Evolutionary conservation across 2,888 invertebrate genomes (phyloP), one percentile per base, ranked within the genome.

Genomic region (Muschampia plurimacula): DNA sequence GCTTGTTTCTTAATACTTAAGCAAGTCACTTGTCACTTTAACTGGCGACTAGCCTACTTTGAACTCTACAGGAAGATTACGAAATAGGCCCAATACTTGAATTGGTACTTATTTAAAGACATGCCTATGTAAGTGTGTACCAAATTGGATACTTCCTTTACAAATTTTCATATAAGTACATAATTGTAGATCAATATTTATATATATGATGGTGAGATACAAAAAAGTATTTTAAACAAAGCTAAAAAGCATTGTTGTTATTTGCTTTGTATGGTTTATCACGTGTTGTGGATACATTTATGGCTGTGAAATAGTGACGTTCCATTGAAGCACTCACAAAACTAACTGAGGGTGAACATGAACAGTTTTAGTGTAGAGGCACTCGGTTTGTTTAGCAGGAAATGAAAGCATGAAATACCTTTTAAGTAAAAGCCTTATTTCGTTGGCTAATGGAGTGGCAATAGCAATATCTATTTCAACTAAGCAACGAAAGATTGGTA

Each of bases 371-470:
- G 15, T 55, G 15, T 28, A 4, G 2, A 28, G 57, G 28, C 28
- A 57, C 12, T 57, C 57, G 28, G 57, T 28, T 57, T 57, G 57
- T 57, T 57, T 57, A 57, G 57, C 57, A 57, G 57, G 57, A 57
- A 57, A 57, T 57, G 22, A 57, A 57, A 57, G 28, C 57, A 57
- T 57, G 57, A 12, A 57, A 57, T 57, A 57, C 28, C 22, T 57
- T 28, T 55, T 57, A 28, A 57, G 28, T 57, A 57, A 57, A 57
- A 57, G 57, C 57, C 22, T 57, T 28, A 57, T 57, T 57, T 57
- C 28, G 28, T 28, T 28, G 28, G 55, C 55, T 28, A 57, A 57
- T 57, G 55, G 55, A 57, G 28, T 57, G 55, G 22, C 55, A 57
- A 57, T n/a, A 28, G 55, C 52, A 52, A 52, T 52, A 52, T 52